Evolutionary conservation across 35 echinoderm and acorn worm genomes (phyloP).

Genomic region (Acanthaster planci): DNA sequence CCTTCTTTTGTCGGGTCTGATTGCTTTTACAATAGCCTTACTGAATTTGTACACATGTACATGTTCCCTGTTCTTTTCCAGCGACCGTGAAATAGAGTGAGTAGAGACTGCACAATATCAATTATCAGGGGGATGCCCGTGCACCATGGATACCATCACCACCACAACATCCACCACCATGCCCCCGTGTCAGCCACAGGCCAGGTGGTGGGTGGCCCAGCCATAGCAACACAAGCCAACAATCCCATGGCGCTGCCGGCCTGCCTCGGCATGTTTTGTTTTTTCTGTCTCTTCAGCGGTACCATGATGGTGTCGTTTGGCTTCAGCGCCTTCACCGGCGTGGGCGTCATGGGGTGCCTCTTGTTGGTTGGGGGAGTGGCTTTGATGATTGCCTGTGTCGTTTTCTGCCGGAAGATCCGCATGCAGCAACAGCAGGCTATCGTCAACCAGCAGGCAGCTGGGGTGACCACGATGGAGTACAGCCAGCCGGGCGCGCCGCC

Average conservation of each 20-base stretch:
- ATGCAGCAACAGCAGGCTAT: background rate
- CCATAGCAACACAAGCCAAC: too few species aligned
- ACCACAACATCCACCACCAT: background rate
- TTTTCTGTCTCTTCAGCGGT: background rate
- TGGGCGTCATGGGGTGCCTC: background rate
- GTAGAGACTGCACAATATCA: background rate
- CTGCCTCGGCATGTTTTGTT: background rate
- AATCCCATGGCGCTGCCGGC: background rate
- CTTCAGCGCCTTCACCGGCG: background rate
- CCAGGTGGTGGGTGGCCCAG: too few species aligned
- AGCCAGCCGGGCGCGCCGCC: background rate
- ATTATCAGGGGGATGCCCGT: background rate
- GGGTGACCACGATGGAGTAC: background rate
- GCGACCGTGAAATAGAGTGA: background rate
- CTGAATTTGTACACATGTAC: too few species aligned
- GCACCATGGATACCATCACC: background rate
- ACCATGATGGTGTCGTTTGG: background rate
- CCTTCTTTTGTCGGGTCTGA: background rate
- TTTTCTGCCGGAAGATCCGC: background rate
- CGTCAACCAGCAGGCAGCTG: background rate
- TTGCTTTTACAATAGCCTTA: too few species aligned
- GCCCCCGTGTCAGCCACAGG: background rate
- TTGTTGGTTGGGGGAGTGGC: too few species aligned
- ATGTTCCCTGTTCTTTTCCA: background rate
- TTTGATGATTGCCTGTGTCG: background rate